Evolutionary conservation across 2,888 invertebrate genomes (phyloP), one percentile per base, ranked within the genome.

Genomic region (Epinotia ramella): DNA sequence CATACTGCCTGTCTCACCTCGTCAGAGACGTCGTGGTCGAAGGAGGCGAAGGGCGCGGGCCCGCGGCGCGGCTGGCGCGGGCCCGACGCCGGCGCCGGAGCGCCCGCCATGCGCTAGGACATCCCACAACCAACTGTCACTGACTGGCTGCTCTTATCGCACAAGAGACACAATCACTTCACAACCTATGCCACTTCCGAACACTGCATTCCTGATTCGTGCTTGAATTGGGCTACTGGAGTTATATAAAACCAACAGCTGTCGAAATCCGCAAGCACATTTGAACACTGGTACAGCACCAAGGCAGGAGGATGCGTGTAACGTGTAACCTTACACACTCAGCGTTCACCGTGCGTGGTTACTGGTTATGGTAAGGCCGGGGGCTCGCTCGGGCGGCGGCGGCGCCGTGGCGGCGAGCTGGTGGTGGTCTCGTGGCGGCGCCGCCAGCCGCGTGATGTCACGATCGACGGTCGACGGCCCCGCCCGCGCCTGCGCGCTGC

Each of bases 21-120:
- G 94, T 97, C 97, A 86, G 97, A 97, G 90, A 96, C 96, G 95
- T 97, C 97, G 91, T 93, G 93, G 95, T 98, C 98, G 94, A 98
- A 98, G 86, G 98, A 98, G 89, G 98, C 98, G 92, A 98, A 97
- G 88, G 98, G 98, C 87, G 98, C 98, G 88, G 98, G 98, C 89
- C 98, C 98, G 95, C 97, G 97, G 92, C 97, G 97, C 95, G 96
- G 96, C 95, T 97, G 97, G 81, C 91, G 89, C 88, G 81, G 86
- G 84, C 84, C 83, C 83, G 80, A 79, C 80, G 81, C 79, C 81
- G 79, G 79, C 79, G 78, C 75, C 77, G 71, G 64, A 68, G 76
- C 79, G 80, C 81, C 81, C 80, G 77, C 80, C 77, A 81, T 78
- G 77, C 77, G 76, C 79, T 71, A 80, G 71, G 60, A 64, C 67